Base-by-base conservation (phyloP, 2,113 vertebrate species). In the Illadopsis cleaveri region DNA sequence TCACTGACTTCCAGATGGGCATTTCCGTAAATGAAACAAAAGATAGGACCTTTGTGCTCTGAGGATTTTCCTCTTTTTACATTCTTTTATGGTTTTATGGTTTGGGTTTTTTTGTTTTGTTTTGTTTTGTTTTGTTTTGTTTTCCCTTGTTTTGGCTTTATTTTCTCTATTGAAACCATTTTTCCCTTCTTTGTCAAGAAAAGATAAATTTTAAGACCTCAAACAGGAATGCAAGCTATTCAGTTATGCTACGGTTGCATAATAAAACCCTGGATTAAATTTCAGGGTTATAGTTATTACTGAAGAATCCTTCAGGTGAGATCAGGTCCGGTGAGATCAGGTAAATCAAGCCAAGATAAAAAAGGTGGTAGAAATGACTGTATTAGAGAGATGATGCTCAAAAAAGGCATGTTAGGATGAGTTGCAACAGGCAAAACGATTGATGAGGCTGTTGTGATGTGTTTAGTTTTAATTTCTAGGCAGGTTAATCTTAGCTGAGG, bases 251-350 rank as follows among this genome's bases (percentile, higher is more conserved):
- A 60, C 2, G 0, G 35, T 73, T 69, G 51, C 64, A 82, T 88
- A 77, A 91, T 68, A 93, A 92, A 85, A 27, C 12, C 22, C 31
- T 37, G 68, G 72, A 92, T 95, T 90, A 83, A 88, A 95, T 81
- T 79, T 90, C 85, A 92, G 79, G 38, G 64, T 71, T 80, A 48
- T 83, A 86, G 86, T 92, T 95, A 90, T 60, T 88, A 68, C 75
- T 71, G 35, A 80, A 75, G 44, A n/a, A 45, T 11, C 30, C 35
- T 78, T 35, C 85, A 83, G 79, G 60, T 93, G 69, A 83, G 60
- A 60, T 42, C 70, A 54, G 47, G 68, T 35, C 85, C 81, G 79
- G 60, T 93, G 69, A 83, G 60, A 60, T 42, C 70, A 54, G 47
- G 11, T 83, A 73, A 72, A 51, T 83, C 42, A 56, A 37, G 56